phyloP scores from a whole-genome alignment of 1,140 invertebrate genomes.

The Radopholus similis region DNA sequence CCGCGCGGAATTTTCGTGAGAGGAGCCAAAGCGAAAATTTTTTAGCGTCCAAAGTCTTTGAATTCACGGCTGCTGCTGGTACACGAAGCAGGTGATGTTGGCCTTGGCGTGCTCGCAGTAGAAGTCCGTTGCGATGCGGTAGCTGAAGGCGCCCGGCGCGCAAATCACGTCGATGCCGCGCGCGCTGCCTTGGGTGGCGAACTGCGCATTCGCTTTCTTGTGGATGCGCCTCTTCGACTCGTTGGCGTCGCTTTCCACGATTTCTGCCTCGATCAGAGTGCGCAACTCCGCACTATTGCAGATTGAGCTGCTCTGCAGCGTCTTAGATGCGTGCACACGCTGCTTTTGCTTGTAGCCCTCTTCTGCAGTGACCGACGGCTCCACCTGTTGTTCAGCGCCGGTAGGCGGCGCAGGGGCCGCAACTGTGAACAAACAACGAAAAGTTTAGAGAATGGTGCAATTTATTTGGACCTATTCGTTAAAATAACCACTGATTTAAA shows the following conservation, averaged over 20 bases:
- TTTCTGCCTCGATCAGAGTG: constrained; percentile 38
- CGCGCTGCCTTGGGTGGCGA: constrained; percentile 17
- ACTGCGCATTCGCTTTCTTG: constrained; percentile 41
- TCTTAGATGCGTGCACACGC: constrained; percentile 12
- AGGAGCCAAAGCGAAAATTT: too few relatives aligned
- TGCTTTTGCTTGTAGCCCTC: background rate
- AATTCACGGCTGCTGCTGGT: constrained; percentile 40
- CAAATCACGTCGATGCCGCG: constrained; percentile 49
- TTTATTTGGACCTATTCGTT: too few relatives aligned
- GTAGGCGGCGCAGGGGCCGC: background rate
- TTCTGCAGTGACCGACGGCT: background rate
- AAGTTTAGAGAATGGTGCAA: too few relatives aligned
- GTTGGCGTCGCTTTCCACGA: constrained; percentile 45
- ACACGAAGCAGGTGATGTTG: constrained; percentile 49
- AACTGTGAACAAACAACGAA: too few relatives aligned
- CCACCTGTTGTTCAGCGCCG: background rate
- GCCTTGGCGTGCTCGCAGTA: constrained; percentile 44
- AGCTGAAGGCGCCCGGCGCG: constrained; percentile 37
- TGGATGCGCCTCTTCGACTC: constrained; percentile 49
- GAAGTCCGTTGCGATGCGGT: constrained; percentile 51
- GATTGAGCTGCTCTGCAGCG: constrained; percentile 2
- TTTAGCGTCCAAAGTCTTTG: too few relatives aligned
- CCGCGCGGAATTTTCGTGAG: too few relatives aligned
- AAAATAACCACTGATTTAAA: too few relatives aligned
- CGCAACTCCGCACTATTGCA: constrained; percentile 44